Conservation (phyloP, 2,888 invertebrate genomes). For the Syritta pipiens region DNA sequence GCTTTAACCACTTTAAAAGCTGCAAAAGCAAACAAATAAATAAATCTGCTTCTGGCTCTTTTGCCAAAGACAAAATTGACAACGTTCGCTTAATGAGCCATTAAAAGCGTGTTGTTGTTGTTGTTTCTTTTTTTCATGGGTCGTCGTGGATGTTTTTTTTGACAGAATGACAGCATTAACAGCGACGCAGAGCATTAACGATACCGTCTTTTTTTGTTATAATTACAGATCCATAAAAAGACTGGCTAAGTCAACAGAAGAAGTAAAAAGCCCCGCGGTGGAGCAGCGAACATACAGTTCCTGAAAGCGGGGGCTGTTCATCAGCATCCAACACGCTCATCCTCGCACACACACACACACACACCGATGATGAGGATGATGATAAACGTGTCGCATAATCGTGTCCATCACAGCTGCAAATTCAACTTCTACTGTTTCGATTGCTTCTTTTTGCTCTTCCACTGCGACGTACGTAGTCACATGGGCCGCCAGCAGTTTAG, state of each 20-base stretch:
- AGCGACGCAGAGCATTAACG: slow-evolving; percentile 50
- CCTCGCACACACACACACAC: slow-evolving; percentile 7
- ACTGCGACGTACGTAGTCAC: slow-evolving; percentile 42
- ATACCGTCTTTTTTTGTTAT: slow-evolving; percentile 40
- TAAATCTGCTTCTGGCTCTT: slow-evolving; percentile 19
- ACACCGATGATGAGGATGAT: slow-evolving; percentile 30
- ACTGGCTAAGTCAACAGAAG: slow-evolving; percentile 33
- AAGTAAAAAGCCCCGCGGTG: no score
- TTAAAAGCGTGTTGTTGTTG: slow-evolving; percentile 51
- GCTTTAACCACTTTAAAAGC: slow-evolving; percentile 6
- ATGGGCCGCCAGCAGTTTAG: slow-evolving; percentile 47
- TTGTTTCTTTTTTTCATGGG: not conserved
- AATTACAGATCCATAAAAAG: slow-evolving; percentile 62
- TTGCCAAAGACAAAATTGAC: slow-evolving; percentile 35
- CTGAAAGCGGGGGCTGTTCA: no score
- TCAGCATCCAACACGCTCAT: no score
- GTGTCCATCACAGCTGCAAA: slow-evolving; percentile 58
- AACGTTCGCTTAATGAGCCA: slow-evolving; percentile 48
- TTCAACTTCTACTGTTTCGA: slow-evolving; percentile 39
- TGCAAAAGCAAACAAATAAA: not conserved
- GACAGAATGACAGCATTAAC: slow-evolving; percentile 48
- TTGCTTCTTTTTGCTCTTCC: slow-evolving; percentile 51
- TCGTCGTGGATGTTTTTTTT: not conserved
- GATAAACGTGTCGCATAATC: slow-evolving; percentile 61
- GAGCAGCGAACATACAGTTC: no score